Conservation (phyloP, 2,888 invertebrate species). For the Trisateles emortualis region DNA sequence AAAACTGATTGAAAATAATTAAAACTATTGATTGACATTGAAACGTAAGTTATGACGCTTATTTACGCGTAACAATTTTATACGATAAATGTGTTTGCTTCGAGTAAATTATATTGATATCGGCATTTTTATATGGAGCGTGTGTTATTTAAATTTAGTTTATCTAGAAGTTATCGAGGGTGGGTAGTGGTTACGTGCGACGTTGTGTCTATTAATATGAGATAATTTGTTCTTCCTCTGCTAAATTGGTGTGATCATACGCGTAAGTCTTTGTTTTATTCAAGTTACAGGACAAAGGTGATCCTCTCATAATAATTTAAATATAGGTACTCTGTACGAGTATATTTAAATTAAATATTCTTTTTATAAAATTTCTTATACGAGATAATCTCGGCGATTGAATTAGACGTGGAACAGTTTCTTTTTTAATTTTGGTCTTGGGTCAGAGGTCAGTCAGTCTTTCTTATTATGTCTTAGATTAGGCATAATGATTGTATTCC, state of each 20-base stretch:
- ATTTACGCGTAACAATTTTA: slow-evolving; percentile 6
- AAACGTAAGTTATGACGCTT: slow-evolving; percentile 34
- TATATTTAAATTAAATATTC: too few relatives aligned
- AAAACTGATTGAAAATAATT: slow-evolving; percentile 4
- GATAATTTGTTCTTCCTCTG: slow-evolving; percentile 34
- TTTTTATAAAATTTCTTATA: too few relatives aligned
- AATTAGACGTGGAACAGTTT: too few relatives aligned
- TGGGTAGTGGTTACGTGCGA: slow-evolving; percentile 14
- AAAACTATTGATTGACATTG: slow-evolving; percentile 7
- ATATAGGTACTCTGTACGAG: too few relatives aligned
- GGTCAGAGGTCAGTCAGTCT: too few relatives aligned
- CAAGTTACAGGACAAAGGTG: background rate
- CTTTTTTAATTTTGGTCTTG: too few relatives aligned
- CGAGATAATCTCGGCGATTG: too few relatives aligned
- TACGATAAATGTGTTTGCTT: slow-evolving; percentile 2
- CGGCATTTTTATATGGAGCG: slow-evolving; percentile 20
- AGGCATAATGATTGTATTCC: too few relatives aligned
- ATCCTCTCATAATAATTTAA: too few relatives aligned
- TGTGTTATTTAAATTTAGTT: slow-evolving; percentile 6
- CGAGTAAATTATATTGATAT: slow-evolving; percentile 11
- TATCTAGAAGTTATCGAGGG: slow-evolving; percentile 19
- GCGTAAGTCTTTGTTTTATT: slow-evolving; percentile 24
- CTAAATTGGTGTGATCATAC: slow-evolving; percentile 9
- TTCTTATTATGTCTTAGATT: too few relatives aligned
- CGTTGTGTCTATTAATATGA: slow-evolving; percentile 20